Evolutionary conservation across 2,797 vertebrate species (phyloP).

Genomic region (Phataginus tetradactyla): DNA sequence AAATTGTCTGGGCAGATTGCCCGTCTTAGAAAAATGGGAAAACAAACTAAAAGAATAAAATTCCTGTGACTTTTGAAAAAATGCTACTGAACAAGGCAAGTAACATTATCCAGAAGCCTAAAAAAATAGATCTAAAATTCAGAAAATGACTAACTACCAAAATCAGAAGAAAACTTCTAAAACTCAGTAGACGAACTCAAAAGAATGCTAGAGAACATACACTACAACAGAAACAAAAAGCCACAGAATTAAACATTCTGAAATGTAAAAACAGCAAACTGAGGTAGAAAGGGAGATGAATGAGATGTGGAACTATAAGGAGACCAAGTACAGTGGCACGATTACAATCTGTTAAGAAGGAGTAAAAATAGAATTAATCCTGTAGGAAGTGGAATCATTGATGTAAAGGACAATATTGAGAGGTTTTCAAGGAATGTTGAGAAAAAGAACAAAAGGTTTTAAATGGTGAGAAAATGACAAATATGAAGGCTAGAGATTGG

Average conservation of each 20-base stretch:
- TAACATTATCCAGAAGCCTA: slow-evolving; percentile 34
- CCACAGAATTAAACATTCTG: neutral
- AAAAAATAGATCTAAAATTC: neutral
- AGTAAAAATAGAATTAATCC: neutral
- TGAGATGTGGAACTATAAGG: neutral
- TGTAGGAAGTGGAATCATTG: neutral
- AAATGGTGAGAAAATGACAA: neutral
- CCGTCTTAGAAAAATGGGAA: slow-evolving; percentile 30
- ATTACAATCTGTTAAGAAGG: neutral
- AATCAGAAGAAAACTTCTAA: slow-evolving; percentile 44
- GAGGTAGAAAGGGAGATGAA: neutral
- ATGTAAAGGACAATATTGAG: neutral
- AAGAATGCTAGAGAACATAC: neutral
- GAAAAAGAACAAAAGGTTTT: neutral
- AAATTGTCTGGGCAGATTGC: neutral
- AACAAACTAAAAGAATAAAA: neutral
- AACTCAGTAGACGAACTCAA: neutral
- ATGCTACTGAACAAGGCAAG: neutral
- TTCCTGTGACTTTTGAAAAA: neutral
- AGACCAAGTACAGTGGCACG: neutral
- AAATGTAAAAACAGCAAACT: neutral
- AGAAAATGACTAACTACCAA: slow-evolving; percentile 16
- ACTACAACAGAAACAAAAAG: slow-evolving; percentile 1
- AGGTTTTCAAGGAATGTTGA: neutral
- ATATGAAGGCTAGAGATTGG: neutral